Conservation (phyloP, 2,113 vertebrate genomes). For the Trichechus manatus region DNA sequence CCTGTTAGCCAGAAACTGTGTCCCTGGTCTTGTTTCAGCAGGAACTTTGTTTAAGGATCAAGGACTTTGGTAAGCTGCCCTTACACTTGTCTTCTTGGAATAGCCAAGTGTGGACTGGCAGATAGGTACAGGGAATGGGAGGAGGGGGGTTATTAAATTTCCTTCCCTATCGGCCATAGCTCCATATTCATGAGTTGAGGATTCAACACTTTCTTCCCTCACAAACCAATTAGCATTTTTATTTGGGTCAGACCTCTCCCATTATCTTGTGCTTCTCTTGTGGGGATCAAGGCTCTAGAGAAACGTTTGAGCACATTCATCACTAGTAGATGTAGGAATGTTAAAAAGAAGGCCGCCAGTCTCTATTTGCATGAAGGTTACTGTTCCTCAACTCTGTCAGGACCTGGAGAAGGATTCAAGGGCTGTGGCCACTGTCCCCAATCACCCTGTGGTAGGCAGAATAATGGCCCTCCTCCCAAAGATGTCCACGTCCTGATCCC, state of each 20-base stretch:
- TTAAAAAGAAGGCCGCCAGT: neutral
- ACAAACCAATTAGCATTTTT: neutral
- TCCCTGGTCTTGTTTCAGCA: neutral
- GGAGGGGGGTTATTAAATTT: neutral
- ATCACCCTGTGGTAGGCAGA: neutral
- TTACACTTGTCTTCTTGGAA: neutral
- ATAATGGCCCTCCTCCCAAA: neutral
- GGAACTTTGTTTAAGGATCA: neutral
- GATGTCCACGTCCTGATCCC: neutral
- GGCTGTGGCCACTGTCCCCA: neutral
- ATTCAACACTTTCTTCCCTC: neutral
- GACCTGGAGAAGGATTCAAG: slow-evolving; percentile 3
- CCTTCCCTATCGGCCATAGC: neutral
- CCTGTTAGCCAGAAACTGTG: neutral
- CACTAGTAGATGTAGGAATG: neutral
- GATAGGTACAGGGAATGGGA: neutral
- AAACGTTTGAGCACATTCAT: slow-evolving; percentile 33
- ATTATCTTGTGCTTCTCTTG: neutral
- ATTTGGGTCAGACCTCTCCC: neutral
- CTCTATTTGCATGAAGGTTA: neutral
- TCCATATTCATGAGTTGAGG: neutral
- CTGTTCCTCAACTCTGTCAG: neutral
- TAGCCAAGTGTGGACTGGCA: neutral
- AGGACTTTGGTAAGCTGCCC: neutral
- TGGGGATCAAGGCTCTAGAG: neutral